phyloP scores from a whole-genome alignment of 2,888 invertebrate species.

The Hydropsyche betteni region DNA sequence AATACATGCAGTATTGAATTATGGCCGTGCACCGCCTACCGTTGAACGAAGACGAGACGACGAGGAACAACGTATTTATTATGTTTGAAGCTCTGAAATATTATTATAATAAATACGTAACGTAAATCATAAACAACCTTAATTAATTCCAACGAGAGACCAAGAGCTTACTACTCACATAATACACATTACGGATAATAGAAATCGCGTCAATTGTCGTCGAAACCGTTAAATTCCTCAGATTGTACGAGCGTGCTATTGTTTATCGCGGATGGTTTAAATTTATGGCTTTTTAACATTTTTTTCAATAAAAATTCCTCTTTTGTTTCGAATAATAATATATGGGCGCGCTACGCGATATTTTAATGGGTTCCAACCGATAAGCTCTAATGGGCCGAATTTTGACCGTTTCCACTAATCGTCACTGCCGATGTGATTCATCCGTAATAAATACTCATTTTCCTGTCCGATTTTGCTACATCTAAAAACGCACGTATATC shows the following conservation, averaged over 20 bases:
- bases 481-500: too few relatives aligned
- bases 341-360: too few relatives aligned
- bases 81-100: not conserved
- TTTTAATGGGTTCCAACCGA: too few relatives aligned
- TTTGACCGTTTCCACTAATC: too few relatives aligned
- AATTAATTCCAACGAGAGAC: slow-evolving; percentile 11
- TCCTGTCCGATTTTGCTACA: too few relatives aligned
- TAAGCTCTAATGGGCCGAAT: too few relatives aligned
- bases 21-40: slow-evolving; percentile 27
- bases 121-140: slow-evolving; percentile 22
- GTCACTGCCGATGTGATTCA: too few relatives aligned
- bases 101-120: slow-evolving; percentile 3
- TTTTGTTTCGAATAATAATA: too few relatives aligned
- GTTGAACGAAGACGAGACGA: slow-evolving; percentile 18
- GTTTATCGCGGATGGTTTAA: slow-evolving; percentile 1
- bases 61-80: slow-evolving; percentile 16
- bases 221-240: slow-evolving; percentile 8
- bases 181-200: not conserved
- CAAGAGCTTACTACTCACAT: not conserved
- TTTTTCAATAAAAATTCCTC: slow-evolving; percentile 7
- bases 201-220: slow-evolving; percentile 24
- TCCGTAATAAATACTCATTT: too few relatives aligned
- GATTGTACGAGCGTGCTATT: not conserved
- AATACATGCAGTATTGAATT: slow-evolving; percentile 28
- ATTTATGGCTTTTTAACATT: slow-evolving; percentile 15